Evolutionary conservation across 2,113 vertebrate species (phyloP), one percentile per base, ranked within the genome.

Genomic region (Brienomyrus brachyistius): DNA sequence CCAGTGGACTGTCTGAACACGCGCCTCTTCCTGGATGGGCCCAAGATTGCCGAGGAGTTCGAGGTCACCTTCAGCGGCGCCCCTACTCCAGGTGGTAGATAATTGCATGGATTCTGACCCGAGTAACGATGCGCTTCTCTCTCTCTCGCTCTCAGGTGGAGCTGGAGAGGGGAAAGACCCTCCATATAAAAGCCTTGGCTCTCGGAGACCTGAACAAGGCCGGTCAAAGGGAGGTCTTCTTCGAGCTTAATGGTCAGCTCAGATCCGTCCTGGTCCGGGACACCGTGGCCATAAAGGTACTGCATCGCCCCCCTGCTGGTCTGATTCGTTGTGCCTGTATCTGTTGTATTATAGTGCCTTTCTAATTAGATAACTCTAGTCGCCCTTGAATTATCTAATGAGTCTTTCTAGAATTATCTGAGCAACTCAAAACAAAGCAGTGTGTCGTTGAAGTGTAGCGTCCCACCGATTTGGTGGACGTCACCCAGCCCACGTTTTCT

Each of bases 171-270:
- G 98, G 98, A 17, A 98, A 98, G 92, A 98, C 94, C 0, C 96
- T 98, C 43, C 97, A 98, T 94, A 98, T 98, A 92, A 98, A 98
- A 93, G 97, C 98, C 7, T 93, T 98, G 91, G 97, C 98, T 0
- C 91, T 98, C 87, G 98, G 97, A 0, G 97, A 98, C 93, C 95
- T 98, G 91, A 98, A 97, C 95, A 95, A 96, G 91, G 95, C 96
- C 0, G 97, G 98, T 31, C 97, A 98, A 95, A 96, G 98, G 88
- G 97, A 98, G 93, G 98, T 98, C 70, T 98, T 98, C 95, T 98
- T 98, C 15, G 98, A 98, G 92, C 96, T 98, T 87, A 98, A 98
- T 0, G 98, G 98, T 40, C 97, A 98, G 93, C 96, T 98, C 90
- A 95, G 98, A 87, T 98, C 97, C 27, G 97, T 98, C 90, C 96